phyloP scores from a whole-genome alignment of 1,140 invertebrate genomes.

The Vanessa tameamea region DNA sequence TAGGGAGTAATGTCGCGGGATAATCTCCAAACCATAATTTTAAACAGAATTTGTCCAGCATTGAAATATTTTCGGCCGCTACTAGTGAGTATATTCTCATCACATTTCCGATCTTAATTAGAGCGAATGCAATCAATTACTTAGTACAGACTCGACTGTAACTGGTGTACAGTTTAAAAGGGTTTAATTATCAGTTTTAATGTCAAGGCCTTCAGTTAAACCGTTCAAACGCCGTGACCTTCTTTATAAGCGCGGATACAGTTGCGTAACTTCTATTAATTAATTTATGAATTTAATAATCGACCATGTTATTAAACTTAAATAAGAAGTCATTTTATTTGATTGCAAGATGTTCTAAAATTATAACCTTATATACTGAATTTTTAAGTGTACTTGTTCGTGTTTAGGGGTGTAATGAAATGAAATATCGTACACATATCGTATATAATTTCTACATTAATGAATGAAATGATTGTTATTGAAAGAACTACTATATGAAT shows the following conservation, averaged over 20 bases:
- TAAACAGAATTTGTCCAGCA: neutral
- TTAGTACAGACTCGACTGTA: slow-evolving; percentile 2
- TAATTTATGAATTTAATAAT: slow-evolving; percentile 3
- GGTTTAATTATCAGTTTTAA: slow-evolving; percentile 17
- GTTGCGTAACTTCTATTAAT: slow-evolving; percentile 14
- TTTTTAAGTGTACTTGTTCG: too few species aligned
- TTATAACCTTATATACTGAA: too few species aligned
- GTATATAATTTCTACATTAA: too few species aligned
- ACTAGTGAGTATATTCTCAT: neutral
- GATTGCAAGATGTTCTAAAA: too few species aligned
- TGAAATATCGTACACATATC: too few species aligned
- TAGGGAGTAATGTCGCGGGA: too few species aligned
- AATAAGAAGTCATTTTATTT: neutral
- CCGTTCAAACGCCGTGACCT: slow-evolving; percentile 28
- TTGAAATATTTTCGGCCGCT: neutral
- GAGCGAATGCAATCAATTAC: slow-evolving; percentile 11
- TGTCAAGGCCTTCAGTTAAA: slow-evolving; percentile 29
- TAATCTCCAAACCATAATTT: too few species aligned
- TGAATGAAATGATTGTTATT: too few species aligned
- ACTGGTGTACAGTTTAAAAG: slow-evolving; percentile 4
- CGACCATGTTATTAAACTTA: neutral
- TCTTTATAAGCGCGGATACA: slow-evolving; percentile 10
- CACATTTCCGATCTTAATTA: neutral
- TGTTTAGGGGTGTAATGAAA: too few species aligned
- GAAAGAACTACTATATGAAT: too few species aligned